phyloP scores from a whole-genome alignment of 2,797 vertebrate genomes.

The Knipowitschia caucasica region DNA sequence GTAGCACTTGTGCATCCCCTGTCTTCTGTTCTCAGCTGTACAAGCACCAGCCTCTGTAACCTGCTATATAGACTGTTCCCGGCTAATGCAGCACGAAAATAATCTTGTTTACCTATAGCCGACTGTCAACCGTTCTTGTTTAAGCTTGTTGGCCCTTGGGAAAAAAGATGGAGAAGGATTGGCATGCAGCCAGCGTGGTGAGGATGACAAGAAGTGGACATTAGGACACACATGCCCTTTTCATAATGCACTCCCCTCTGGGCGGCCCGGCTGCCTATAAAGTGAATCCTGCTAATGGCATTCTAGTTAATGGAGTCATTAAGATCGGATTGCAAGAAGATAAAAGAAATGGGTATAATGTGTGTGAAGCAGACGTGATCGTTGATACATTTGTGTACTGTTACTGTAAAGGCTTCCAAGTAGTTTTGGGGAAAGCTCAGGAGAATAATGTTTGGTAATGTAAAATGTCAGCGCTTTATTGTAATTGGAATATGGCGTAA shows the following conservation, averaged over 20 bases:
- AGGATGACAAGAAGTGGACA: constrained; percentile 60
- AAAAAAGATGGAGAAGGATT: too few relatives aligned
- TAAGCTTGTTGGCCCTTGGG: constrained; percentile 44
- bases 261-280: constrained; percentile 65
- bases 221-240: constrained; percentile 68
- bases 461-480: constrained; percentile 55
- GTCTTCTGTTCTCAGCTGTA: constrained; percentile 43
- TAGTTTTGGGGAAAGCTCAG: constrained; percentile 28
- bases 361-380: constrained; percentile 40
- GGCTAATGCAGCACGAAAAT: constrained; percentile 67
- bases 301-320: constrained; percentile 73
- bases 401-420: constrained; percentile 36
- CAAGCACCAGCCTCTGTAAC: constrained; percentile 53
- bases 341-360: constrained; percentile 64
- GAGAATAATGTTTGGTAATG: constrained; percentile 33
- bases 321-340: constrained; percentile 68
- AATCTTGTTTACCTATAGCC: constrained; percentile 53
- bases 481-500: constrained; percentile 43
- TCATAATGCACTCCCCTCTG: constrained; percentile 65
- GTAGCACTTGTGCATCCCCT: constrained; percentile 48
- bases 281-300: constrained; percentile 69
- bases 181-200: constrained; percentile 18
- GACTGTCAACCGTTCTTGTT: constrained; percentile 58
- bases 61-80: constrained; percentile 58
- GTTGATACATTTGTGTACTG: constrained; percentile 46